phyloP scores from a whole-genome alignment of 1,140 invertebrate genomes.

The Nylanderia fulva region DNA sequence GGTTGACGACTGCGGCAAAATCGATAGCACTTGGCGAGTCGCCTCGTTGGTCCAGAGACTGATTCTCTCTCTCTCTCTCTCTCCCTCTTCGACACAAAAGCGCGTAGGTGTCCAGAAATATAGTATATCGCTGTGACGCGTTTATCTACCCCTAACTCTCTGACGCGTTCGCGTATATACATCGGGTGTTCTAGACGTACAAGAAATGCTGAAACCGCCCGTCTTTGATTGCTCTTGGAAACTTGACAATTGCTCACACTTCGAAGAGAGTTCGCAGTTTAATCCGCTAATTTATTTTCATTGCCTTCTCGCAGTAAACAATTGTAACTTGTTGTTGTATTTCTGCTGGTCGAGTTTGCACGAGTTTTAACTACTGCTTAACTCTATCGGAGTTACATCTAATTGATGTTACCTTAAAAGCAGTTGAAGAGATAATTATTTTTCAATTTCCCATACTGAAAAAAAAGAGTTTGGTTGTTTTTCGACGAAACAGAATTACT shows the following conservation, averaged over 20 bases:
- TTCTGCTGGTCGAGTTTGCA: background rate
- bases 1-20: constrained; percentile 56
- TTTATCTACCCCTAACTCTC: background rate
- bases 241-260: background rate
- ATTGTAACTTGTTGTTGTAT: background rate
- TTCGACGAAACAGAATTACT: too few relatives aligned
- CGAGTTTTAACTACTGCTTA: background rate
- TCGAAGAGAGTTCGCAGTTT: background rate
- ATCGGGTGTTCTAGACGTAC: constrained; percentile 32
- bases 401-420: background rate
- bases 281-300: background rate
- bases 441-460: background rate
- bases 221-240: background rate
- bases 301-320: background rate
- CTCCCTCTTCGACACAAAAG: background rate
- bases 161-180: background rate
- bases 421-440: too few relatives aligned
- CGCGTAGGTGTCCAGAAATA: constrained; percentile 62
- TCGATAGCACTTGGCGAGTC: constrained; percentile 66
- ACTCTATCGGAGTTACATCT: too few relatives aligned
- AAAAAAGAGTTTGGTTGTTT: too few relatives aligned
- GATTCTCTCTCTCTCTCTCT: background rate
- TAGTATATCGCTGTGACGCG: constrained; percentile 20
- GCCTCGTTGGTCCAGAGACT: constrained; percentile 57
- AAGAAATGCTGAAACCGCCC: background rate